A percentile compares a stretch with the other conserved stretches of the same genome.
phyloP scores from a whole-genome alignment of 2,113 vertebrate species.

The Apaloderma vittatum region DNA sequence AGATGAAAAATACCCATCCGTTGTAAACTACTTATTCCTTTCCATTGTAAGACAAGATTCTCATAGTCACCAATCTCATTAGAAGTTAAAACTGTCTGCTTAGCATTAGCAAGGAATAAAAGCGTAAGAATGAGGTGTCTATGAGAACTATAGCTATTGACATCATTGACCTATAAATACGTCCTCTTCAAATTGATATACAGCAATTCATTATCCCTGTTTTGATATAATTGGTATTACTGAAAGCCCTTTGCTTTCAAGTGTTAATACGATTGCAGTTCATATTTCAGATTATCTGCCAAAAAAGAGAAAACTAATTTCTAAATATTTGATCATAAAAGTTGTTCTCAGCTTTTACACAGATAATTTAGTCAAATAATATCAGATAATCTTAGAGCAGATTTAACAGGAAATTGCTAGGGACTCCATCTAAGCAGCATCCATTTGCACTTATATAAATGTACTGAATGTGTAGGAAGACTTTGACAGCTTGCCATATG shows the following conservation, averaged over 20 bases:
- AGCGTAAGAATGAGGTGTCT: conserved; percentile 61
- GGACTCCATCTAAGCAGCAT: conserved; percentile 81
- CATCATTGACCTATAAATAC: conserved; percentile 83
- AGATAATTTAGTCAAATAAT: conserved; percentile 87
- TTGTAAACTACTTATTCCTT: neutral
- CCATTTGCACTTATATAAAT: conserved; percentile 98
- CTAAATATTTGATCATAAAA: conserved; percentile 86
- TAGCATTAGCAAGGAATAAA: conserved; percentile 62
- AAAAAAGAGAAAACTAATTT: conserved; percentile 81
- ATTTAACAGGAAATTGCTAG: conserved; percentile 82
- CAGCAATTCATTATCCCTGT: conserved; percentile 76
- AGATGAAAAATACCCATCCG: conserved; percentile 12
- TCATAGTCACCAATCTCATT: conserved; percentile 46
- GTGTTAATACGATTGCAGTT: conserved; percentile 80
- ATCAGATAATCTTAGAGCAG: conserved; percentile 83
- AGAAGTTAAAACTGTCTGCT: conserved; percentile 65
- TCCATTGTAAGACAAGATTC: neutral
- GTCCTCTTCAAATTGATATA: conserved; percentile 73
- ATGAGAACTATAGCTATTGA: conserved; percentile 77
- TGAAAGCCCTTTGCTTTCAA: conserved; percentile 78
- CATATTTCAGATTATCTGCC: conserved; percentile 80
- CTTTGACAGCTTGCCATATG: conserved; percentile 93
- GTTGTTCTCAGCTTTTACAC: conserved; percentile 78
- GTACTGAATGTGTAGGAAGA: conserved; percentile 89
- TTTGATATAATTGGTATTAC: conserved; percentile 83